phyloP scores from a whole-genome alignment of 2,797 vertebrate species.

The Notolabrus celidotus region DNA sequence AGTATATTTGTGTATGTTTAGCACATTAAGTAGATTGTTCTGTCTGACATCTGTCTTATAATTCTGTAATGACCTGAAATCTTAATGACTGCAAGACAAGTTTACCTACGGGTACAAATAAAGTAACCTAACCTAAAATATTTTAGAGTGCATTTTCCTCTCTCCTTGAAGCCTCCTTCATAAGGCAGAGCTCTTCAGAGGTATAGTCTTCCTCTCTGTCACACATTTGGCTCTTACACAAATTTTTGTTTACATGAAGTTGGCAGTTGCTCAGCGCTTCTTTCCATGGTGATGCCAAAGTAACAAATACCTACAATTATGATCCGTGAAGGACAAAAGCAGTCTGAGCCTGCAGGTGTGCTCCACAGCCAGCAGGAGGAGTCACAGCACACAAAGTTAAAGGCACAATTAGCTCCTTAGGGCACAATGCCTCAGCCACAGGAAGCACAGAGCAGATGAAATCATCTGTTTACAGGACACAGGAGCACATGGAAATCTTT shows the following conservation, averaged over 20 bases:
- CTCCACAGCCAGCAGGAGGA: constrained; percentile 48
- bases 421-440: constrained; percentile 1
- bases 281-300: constrained; percentile 1
- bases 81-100: no score
- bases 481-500: neutral
- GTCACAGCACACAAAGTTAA: constrained; percentile 30
- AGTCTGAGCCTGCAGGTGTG: constrained; percentile 2
- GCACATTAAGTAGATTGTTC: no score
- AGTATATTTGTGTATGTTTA: no score
- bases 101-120: no score
- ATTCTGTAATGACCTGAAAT: no score
- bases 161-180: neutral
- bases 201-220: neutral
- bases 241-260: neutral
- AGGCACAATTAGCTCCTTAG: neutral
- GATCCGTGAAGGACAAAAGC: neutral
- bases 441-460: constrained; percentile 24
- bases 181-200: neutral
- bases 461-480: constrained; percentile 26
- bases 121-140: no score
- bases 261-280: neutral
- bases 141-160: neutral
- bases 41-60: no score
- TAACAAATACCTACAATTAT: constrained; percentile 14
- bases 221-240: neutral